Evolutionary conservation across 1,140 invertebrate species (phyloP).

Genomic region (Aphidius ervi): DNA sequence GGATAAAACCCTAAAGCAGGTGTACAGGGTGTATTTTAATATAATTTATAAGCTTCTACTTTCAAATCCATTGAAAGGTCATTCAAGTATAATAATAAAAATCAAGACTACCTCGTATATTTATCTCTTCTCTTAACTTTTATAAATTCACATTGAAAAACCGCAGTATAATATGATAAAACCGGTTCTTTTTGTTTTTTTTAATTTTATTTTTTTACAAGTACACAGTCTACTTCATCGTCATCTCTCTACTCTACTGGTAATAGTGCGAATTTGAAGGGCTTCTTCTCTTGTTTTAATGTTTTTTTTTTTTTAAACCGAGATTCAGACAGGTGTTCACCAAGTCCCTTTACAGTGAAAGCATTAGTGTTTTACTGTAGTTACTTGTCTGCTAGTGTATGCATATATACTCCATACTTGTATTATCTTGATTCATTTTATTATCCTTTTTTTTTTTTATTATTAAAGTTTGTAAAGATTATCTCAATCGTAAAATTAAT

Average conservation of each 20-base stretch:
- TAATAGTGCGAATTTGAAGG: slow-evolving; percentile 26
- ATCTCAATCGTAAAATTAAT: not conserved
- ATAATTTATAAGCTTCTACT: slow-evolving; percentile 10
- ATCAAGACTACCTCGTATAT: slow-evolving; percentile 9
- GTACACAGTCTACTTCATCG: slow-evolving; percentile 14
- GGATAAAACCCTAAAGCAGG: slow-evolving; percentile 4
- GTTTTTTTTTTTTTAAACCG: slow-evolving; percentile 30
- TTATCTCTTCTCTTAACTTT: slow-evolving; percentile 2
- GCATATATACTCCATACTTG: too few relatives aligned
- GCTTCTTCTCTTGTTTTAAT: slow-evolving; percentile 27
- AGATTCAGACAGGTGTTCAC: slow-evolving; percentile 38
- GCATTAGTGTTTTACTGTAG: not conserved
- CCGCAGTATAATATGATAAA: not conserved
- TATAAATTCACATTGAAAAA: not conserved
- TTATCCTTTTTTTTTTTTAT: not conserved
- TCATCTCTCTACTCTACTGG: slow-evolving; percentile 8
- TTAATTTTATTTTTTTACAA: not conserved
- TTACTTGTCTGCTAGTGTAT: too few relatives aligned
- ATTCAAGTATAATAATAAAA: slow-evolving; percentile 9
- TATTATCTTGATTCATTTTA: too few relatives aligned
- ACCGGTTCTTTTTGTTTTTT: slow-evolving; percentile 5
- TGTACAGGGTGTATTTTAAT: slow-evolving; percentile 4
- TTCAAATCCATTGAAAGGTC: slow-evolving; percentile 12
- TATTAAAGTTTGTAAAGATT: not conserved
- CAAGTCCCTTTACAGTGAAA: not conserved